These are phyloP conservation scores for Tragelaphus scriptus DNA, from an alignment of 2,113 vertebrate genomes.

Conservation along the genomic window DNA sequence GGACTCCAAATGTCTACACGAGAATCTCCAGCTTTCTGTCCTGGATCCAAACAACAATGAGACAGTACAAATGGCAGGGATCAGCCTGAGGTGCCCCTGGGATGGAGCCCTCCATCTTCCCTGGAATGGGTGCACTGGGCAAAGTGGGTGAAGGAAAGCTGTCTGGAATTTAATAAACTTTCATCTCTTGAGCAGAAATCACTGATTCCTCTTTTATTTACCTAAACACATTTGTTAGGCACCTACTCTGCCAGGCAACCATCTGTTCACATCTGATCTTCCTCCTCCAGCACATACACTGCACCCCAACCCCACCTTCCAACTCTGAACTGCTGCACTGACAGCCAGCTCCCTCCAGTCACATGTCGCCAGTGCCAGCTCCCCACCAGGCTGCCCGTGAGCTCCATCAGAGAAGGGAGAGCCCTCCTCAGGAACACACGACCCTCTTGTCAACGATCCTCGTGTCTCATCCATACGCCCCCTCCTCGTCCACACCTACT, in stretches of 20 bases:
- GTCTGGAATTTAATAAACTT: not conserved
- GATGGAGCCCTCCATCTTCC: not conserved
- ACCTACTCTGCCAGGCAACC: not conserved
- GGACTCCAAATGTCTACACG: not conserved
- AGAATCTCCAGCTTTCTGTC: not conserved
- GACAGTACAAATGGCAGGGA: not conserved
- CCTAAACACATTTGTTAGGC: not conserved
- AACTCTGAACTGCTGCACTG: not conserved
- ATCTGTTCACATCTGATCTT: not conserved
- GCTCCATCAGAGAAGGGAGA: not conserved
- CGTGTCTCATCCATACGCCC: not conserved
- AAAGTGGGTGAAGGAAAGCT: not conserved
- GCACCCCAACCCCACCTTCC: not conserved
- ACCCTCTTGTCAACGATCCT: not conserved
- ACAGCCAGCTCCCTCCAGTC: not conserved
- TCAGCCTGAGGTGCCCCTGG: not conserved
- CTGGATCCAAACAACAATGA: not conserved
- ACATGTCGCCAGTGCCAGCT: not conserved
- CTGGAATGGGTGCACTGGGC: not conserved
- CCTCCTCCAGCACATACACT: not conserved
- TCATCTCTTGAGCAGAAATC: not conserved
- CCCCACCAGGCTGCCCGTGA: not conserved
- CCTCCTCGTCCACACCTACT: not conserved
- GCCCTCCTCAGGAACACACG: not conserved
- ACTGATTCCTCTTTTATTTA: not conserved